Evolutionary conservation across 2,797 vertebrate genomes (phyloP).

Genomic region (Dipus sagitta): DNA sequence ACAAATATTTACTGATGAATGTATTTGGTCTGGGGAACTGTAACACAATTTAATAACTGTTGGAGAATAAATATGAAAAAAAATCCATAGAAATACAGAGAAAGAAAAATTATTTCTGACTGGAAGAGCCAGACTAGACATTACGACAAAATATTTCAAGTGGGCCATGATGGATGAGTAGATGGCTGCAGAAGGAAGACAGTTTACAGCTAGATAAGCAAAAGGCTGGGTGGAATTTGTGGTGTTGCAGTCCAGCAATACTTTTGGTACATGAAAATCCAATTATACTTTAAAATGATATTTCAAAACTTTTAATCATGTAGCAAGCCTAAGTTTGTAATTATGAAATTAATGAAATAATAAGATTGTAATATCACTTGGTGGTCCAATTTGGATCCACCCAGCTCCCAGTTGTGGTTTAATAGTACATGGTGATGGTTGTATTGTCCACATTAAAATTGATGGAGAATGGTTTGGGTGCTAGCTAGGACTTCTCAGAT

Average conservation of each 20-base stretch:
- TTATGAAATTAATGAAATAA: conserved; percentile 57
- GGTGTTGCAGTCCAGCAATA: background rate
- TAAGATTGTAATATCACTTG: conserved; percentile 1
- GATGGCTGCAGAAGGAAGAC: background rate
- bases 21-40: conserved; percentile 52
- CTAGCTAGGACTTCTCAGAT: background rate
- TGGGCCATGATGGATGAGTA: background rate
- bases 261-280: background rate
- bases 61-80: conserved; percentile 71
- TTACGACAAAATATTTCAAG: background rate
- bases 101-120: conserved; percentile 69
- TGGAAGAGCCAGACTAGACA: conserved; percentile 20
- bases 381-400: background rate
- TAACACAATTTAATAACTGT: conserved; percentile 71
- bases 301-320: conserved; percentile 39
- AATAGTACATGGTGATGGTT: background rate
- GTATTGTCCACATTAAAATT: conserved; percentile 46
- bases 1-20: conserved; percentile 75
- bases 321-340: background rate
- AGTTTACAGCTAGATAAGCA: background rate
- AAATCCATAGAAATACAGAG: conserved; percentile 61
- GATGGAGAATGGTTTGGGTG: background rate
- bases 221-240: background rate
- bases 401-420: conserved; percentile 26
- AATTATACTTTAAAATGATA: background rate